Evolutionary conservation across 1,140 invertebrate genomes (phyloP).

Genomic region (Asbolus verrucosus): DNA sequence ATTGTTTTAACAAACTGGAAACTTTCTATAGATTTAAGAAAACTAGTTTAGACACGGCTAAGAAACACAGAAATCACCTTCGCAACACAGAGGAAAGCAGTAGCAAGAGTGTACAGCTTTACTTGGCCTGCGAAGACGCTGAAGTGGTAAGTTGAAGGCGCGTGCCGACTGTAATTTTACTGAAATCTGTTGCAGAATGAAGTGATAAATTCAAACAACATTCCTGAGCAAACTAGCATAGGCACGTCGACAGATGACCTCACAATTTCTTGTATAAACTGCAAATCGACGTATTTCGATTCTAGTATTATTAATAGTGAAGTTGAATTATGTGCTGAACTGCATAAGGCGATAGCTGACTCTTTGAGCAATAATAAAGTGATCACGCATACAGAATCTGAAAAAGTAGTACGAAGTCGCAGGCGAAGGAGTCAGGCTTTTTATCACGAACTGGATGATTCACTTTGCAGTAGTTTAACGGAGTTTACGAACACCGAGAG

Average conservation of each 20-base stretch:
- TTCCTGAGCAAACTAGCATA: conserved; percentile 14
- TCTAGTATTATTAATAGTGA: conserved; percentile 55
- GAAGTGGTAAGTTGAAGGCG: neutral
- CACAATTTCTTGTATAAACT: conserved; percentile 53
- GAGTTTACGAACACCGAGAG: conserved; percentile 57
- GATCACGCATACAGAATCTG: conserved; percentile 43
- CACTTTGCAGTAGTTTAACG: conserved; percentile 58
- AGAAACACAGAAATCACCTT: conserved; percentile 58
- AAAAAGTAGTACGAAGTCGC: conserved; percentile 49
- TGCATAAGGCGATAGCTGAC: conserved; percentile 58
- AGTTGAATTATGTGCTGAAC: conserved; percentile 54
- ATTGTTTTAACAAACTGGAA: conserved; percentile 59
- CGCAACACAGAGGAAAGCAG: conserved; percentile 46
- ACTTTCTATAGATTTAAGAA: conserved; percentile 60
- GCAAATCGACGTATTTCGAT: conserved; percentile 54
- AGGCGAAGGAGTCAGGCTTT: conserved; percentile 54
- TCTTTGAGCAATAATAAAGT: conserved; percentile 57
- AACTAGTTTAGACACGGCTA: conserved; percentile 54
- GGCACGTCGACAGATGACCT: conserved; percentile 57
- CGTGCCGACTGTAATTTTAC: neutral
- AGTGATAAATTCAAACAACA: conserved; percentile 22
- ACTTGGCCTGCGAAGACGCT: conserved; percentile 13
- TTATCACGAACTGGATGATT: conserved; percentile 59
- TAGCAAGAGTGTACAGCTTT: conserved; percentile 43
- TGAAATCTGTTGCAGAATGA: conserved; percentile 16